Evolutionary conservation across 2,888 invertebrate species (phyloP).

Genomic region (Cepaea hortensis): DNA sequence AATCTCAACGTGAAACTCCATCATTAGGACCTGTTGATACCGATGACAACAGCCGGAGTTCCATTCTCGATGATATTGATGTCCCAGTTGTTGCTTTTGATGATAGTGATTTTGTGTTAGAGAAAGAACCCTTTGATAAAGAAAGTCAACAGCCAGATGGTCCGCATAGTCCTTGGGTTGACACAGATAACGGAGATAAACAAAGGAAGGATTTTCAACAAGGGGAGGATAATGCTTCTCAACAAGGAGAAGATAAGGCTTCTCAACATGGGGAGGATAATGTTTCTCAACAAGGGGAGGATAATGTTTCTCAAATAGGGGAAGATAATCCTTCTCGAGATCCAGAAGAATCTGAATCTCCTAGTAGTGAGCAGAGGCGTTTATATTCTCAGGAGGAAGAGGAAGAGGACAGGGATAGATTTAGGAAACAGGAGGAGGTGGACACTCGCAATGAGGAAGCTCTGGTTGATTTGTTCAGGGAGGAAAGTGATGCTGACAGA

Average conservation of each 20-base stretch:
- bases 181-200: neutral
- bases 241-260: neutral
- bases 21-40: constrained; percentile 36
- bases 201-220: neutral
- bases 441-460: constrained; percentile 44
- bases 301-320: neutral
- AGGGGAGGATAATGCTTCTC: neutral
- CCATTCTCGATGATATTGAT: constrained; percentile 36
- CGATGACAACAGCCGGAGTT: constrained; percentile 37
- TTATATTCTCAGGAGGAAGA: neutral
- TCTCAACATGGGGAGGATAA: neutral
- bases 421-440: constrained; percentile 36
- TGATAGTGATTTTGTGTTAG: constrained; percentile 48
- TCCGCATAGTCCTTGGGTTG: neutral
- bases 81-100: constrained; percentile 46
- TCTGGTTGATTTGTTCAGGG: constrained; percentile 43
- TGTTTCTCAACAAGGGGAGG: neutral
- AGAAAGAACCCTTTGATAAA: constrained; percentile 39
- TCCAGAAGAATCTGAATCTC: constrained; percentile 13
- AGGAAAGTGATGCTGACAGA: constrained; percentile 46
- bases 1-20: constrained; percentile 1
- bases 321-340: neutral
- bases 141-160: neutral
- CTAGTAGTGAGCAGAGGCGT: neutral
- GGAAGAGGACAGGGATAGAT: constrained; percentile 13